Percentiles rank a stretch among this genome's conserved stretches.
Conservation (phyloP, 2,797 vertebrate genomes). For the Protosalanx chinensis region DNA sequence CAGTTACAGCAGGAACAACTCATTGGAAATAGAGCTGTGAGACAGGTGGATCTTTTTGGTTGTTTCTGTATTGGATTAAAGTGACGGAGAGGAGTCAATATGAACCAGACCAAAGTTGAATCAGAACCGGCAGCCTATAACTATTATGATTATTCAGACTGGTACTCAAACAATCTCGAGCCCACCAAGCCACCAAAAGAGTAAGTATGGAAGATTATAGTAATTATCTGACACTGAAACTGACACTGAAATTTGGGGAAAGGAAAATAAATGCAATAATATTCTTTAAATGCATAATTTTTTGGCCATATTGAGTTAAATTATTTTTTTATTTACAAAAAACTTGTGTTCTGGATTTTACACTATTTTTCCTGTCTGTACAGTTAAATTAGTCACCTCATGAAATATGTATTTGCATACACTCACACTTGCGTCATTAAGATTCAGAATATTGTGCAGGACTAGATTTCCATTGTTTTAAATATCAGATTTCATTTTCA, state of each 20-base stretch:
- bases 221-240: too few species aligned
- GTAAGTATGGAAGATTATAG: slow-evolving; percentile 73
- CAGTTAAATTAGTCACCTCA: not conserved
- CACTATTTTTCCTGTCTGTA: not conserved
- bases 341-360: too few species aligned
- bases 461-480: too few species aligned
- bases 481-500: too few species aligned
- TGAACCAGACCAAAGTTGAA: slow-evolving; percentile 65
- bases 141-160: slow-evolving; percentile 73
- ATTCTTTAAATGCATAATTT: not conserved
- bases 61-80: slow-evolving; percentile 27
- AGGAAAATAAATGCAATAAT: not conserved
- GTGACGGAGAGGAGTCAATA: slow-evolving; percentile 36
- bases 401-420: too few species aligned
- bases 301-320: not conserved
- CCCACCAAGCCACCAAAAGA: slow-evolving; percentile 68
- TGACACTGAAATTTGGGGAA: not conserved
- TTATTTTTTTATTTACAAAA: not conserved
- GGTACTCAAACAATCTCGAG: slow-evolving; percentile 72
- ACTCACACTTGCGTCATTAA: too few species aligned
- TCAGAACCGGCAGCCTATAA: slow-evolving; percentile 60
- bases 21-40: not conserved
- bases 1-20: not conserved
- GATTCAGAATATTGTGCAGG: too few species aligned
- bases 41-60: slow-evolving; percentile 17